Evolutionary conservation across 2,113 vertebrate genomes (phyloP).

Genomic region (Podiceps cristatus): DNA sequence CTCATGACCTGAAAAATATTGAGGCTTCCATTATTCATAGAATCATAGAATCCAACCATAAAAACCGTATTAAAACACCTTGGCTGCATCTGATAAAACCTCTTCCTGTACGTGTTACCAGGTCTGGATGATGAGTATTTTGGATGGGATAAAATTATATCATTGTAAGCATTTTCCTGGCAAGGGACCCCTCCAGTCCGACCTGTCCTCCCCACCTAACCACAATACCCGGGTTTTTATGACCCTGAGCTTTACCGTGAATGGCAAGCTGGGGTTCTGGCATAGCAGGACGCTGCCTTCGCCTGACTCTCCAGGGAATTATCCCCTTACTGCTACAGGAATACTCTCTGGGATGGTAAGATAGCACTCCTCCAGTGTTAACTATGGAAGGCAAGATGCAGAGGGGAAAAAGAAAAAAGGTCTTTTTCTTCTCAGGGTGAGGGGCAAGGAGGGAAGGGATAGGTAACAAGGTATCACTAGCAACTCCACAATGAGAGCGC

Average conservation of each 20-base stretch:
- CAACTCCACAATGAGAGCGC: accelerated
- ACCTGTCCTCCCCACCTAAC: not conserved
- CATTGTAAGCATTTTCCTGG: not conserved
- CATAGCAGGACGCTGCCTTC: too few species aligned
- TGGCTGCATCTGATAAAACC: not conserved
- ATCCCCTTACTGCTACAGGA: not conserved
- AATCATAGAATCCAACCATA: too few species aligned
- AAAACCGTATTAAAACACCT: not conserved
- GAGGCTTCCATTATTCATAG: not conserved
- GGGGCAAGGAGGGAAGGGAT: not conserved
- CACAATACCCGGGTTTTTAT: not conserved
- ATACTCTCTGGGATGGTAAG: too few species aligned
- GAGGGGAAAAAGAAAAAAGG: too few species aligned
- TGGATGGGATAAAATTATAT: not conserved
- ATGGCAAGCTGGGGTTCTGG: too few species aligned
- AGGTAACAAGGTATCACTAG: accelerated
- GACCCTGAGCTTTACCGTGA: accelerated
- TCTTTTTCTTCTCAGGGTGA: too few species aligned
- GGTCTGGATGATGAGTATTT: not conserved
- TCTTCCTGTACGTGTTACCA: accelerated
- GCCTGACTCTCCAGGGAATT: accelerated
- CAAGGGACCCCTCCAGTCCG: not conserved
- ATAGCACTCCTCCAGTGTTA: accelerated
- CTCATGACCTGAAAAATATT: not conserved
- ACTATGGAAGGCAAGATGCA: too few species aligned